Conservation (phyloP, 2,888 invertebrate genomes). For the Tetragonula carbonaria region DNA sequence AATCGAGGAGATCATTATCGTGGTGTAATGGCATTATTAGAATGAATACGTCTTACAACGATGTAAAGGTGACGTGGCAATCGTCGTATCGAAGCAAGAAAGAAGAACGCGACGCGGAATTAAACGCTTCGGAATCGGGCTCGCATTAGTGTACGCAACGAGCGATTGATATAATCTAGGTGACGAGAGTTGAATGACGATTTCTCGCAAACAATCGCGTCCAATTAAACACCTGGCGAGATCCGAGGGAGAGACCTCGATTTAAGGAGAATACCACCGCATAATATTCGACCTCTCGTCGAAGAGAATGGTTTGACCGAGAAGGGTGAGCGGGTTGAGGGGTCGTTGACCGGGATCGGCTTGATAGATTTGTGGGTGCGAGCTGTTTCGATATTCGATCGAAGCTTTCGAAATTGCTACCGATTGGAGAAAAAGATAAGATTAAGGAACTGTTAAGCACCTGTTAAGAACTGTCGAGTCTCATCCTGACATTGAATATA, state of each 20-base stretch:
- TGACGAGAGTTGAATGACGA: too few relatives aligned
- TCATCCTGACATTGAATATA: too few relatives aligned
- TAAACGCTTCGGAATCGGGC: background rate
- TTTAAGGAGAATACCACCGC: conserved; percentile 13
- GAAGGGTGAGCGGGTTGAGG: background rate
- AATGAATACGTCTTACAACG: background rate
- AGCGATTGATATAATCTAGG: too few relatives aligned
- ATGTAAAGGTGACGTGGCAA: conserved; percentile 16
- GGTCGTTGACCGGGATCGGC: too few relatives aligned
- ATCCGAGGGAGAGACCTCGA: background rate
- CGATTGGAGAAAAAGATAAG: background rate
- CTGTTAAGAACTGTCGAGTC: too few relatives aligned
- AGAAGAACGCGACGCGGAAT: background rate
- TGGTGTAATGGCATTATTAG: conserved; percentile 45
- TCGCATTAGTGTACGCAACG: too few relatives aligned
- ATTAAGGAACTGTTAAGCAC: too few relatives aligned
- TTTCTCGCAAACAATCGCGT: too few relatives aligned
- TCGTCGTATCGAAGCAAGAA: conserved; percentile 30
- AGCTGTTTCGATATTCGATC: background rate
- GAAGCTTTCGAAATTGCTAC: background rate
- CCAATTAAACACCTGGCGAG: too few relatives aligned
- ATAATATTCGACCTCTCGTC: conserved; percentile 23
- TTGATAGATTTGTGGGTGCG: background rate
- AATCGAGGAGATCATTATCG: conserved; percentile 14
- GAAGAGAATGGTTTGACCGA: conserved; percentile 13